These are phyloP conservation scores for Cephus cinctus DNA, from an alignment of 1,140 invertebrate genomes.

Conservation along the genomic window DNA sequence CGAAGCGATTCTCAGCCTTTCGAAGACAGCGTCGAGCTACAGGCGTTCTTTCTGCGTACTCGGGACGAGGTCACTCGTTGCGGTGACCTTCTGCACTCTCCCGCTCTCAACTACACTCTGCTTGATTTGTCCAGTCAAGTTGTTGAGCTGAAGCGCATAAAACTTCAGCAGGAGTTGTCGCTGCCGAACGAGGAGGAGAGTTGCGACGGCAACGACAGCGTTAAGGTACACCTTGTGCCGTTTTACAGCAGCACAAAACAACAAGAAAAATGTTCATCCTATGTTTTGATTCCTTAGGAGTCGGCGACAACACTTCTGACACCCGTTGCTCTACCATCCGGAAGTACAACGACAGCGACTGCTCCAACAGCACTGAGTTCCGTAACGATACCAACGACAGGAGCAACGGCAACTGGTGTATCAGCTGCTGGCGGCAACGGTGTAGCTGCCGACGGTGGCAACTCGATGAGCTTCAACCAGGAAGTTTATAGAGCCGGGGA, in stretches of 20 bases:
- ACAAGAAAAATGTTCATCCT: no score
- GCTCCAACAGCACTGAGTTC: no score
- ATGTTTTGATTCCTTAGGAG: no score
- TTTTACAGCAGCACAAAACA: no score
- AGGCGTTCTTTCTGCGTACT: constrained; percentile 86
- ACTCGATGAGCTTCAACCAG: constrained; percentile 68
- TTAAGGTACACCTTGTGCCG: no score
- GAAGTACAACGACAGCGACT: no score
- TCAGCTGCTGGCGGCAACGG: constrained; percentile 26
- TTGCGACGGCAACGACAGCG: constrained; percentile 57
- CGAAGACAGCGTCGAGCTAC: constrained; percentile 92
- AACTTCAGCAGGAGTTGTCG: constrained; percentile 70
- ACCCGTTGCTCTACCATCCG: no score
- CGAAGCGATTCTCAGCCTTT: constrained; percentile 92
- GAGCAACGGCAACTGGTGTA: constrained; percentile 6
- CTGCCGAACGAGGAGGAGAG: constrained; percentile 72
- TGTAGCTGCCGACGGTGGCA: constrained; percentile 43
- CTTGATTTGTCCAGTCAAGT: constrained; percentile 72
- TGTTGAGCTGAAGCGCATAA: constrained; percentile 74
- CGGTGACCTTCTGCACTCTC: constrained; percentile 80
- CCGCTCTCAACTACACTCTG: constrained; percentile 80
- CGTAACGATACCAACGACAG: neutral
- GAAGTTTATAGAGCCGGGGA: constrained; percentile 80
- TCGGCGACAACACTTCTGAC: no score
- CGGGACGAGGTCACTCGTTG: constrained; percentile 72